Evolutionary conservation across 1,140 invertebrate genomes (phyloP), one percentile per base, ranked within the genome.

Genomic region (Ectropis grisescens): DNA sequence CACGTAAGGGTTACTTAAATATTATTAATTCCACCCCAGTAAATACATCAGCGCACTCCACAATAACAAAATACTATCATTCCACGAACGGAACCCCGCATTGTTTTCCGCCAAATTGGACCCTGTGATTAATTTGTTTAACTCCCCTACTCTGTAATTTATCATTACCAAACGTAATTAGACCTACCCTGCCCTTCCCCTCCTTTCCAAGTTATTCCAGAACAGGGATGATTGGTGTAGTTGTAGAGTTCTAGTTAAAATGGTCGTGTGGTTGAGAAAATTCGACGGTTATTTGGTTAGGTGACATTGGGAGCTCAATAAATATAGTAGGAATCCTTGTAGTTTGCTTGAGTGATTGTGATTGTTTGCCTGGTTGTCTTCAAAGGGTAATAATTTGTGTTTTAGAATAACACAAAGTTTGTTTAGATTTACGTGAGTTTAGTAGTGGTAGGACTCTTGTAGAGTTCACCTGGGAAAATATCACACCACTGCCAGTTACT

Each of bases 41-140:
- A n/a, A n/a, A n/a, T n/a, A n/a, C n/a, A n/a, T n/a, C n/a, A n/a
- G n/a, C n/a, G 52, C 40, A 56, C 13, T 3, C 11, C 33, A 23
- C 26, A 44, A 35, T 33, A 34, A 38, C 41, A 43, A 41, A 53
- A 45, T 42, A 38, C 41, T 13, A 33, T 16, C 36, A 37, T 27
- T 34, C 45, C 41, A 15, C n/a, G 15, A 25, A 23, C 32, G 19
- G 46, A 40, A 45, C 54, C 59, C 52, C 47, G 44, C 60, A 74
- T 74, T 76, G 71, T 76, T 71, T 64, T 71, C 67, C 62, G 42
- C 48, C 48, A 69, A 76, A 76, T 76, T 76, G 71, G 68, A 74
- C 45, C 32, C 51, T 27, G 47, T 71, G 71, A 76, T 76, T 76
- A 76, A 76, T 76, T 71, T 65, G 66, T 64, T 69, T 60, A 62